Percentiles rank a stretch among this genome's conserved stretches.
Conservation (phyloP, 2,797 vertebrate species). For the Parauchenoglanis punctatus region DNA sequence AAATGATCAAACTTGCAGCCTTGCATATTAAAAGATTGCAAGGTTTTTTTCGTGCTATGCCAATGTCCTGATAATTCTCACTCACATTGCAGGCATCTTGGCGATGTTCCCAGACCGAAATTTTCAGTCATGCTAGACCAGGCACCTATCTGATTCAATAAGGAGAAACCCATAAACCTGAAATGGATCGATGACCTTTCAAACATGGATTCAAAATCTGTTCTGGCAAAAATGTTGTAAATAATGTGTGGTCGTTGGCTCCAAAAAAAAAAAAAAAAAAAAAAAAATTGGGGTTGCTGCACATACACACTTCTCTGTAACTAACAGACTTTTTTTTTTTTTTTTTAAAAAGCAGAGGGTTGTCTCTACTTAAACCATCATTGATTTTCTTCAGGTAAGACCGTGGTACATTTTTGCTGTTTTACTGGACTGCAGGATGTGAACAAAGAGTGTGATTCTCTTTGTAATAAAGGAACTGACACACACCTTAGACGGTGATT, state of each 20-base stretch:
- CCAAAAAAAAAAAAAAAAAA: not conserved
- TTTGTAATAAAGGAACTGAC: not conserved
- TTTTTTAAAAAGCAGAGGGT: not conserved
- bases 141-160: slow-evolving; percentile 49
- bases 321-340: not conserved
- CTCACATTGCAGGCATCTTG: not conserved
- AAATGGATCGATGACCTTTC: slow-evolving; percentile 1
- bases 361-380: not conserved
- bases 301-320: not conserved
- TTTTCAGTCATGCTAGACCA: not conserved
- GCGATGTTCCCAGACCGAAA: not conserved
- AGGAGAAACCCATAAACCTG: slow-evolving; percentile 1
- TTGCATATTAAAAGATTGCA: not conserved
- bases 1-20: not conserved
- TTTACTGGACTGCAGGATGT: not conserved
- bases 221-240: not conserved
- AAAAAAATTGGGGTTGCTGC: not conserved
- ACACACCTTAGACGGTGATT: not conserved
- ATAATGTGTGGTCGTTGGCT: not conserved
- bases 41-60: not conserved
- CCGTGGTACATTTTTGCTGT: not conserved
- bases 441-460: not conserved
- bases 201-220: not conserved
- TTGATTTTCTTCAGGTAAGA: not conserved
- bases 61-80: not conserved